phyloP scores from a whole-genome alignment of 1,140 invertebrate species.

The Camponotus floridanus region DNA sequence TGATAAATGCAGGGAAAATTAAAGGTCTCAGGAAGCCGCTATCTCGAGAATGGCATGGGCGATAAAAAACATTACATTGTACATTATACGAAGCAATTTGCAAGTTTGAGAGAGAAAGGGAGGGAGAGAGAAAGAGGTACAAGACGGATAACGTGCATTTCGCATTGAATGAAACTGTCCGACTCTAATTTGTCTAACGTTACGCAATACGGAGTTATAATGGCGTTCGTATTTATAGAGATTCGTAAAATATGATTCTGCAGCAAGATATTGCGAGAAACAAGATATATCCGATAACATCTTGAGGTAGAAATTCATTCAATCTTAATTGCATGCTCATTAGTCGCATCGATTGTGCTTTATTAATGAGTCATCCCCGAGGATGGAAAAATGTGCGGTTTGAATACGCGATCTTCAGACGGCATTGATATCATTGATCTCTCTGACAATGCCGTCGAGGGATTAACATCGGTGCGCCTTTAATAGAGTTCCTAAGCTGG shows the following conservation, averaged over 20 bases:
- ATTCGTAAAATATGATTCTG: background rate
- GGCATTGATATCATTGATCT: background rate
- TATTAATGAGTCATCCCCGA: slow-evolving; percentile 3
- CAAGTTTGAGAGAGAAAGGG: background rate
- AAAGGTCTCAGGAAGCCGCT: background rate
- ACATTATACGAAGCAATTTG: background rate
- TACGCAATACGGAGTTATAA: slow-evolving; percentile 15
- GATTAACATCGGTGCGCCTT: background rate
- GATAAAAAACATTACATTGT: slow-evolving; percentile 24
- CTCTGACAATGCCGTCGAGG: background rate
- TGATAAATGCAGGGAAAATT: slow-evolving; percentile 30
- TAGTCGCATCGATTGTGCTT: background rate
- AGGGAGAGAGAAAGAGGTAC: background rate
- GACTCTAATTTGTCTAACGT: background rate
- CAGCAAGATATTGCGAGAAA: too few species aligned
- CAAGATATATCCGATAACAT: background rate
- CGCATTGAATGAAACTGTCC: slow-evolving; percentile 25
- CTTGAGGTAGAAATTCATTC: background rate
- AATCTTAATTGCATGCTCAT: slow-evolving; percentile 16
- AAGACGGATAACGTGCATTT: slow-evolving; percentile 25
- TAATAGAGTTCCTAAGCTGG: background rate
- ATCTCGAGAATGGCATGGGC: slow-evolving; percentile 11
- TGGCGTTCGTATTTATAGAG: background rate
- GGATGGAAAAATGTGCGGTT: background rate
- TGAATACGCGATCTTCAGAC: background rate